Conservation (phyloP, 2,888 invertebrate species). For the Agapetus fuscipes region DNA sequence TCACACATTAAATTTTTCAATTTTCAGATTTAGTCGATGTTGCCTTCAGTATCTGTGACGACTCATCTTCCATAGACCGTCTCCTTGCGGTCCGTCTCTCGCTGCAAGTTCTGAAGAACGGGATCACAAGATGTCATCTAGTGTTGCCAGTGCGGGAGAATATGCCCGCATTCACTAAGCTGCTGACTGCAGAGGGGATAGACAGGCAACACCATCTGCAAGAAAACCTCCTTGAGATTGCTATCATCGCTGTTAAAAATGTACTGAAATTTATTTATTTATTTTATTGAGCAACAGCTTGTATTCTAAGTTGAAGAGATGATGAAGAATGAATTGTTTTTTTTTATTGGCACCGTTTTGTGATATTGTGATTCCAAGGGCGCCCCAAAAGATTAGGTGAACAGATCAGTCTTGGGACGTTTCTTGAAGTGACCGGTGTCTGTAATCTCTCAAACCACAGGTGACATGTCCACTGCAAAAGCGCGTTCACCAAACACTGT, state of each 20-base stretch:
- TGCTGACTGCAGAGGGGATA: conserved; percentile 28
- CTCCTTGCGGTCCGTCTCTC: conserved; percentile 37
- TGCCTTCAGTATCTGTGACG: too few relatives aligned
- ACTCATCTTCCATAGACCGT: conserved; percentile 34
- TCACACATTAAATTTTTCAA: conserved; percentile 11
- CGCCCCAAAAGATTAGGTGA: too few relatives aligned
- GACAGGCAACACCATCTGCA: conserved; percentile 33
- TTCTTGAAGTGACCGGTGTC: too few relatives aligned
- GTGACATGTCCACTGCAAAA: too few relatives aligned
- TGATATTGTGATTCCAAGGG: too few relatives aligned
- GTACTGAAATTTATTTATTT: conserved; percentile 26
- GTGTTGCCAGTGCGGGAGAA: conserved; percentile 31
- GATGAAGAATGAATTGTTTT: too few relatives aligned
- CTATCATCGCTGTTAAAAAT: conserved; percentile 31
- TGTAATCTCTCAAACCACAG: too few relatives aligned
- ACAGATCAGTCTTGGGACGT: too few relatives aligned
- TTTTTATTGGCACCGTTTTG: too few relatives aligned
- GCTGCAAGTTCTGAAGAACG: conserved; percentile 37
- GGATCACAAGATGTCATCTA: conserved; percentile 34
- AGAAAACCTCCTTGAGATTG: conserved; percentile 35
- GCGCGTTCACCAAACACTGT: too few relatives aligned
- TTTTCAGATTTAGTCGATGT: conserved; percentile 35
- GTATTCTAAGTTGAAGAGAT: too few relatives aligned
- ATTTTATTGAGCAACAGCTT: too few relatives aligned
- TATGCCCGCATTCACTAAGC: conserved; percentile 29